Percentiles rank a stretch among this genome's conserved stretches.
Conservation (phyloP, 1,140 invertebrate species). For the Macrocentrus cingulum region DNA sequence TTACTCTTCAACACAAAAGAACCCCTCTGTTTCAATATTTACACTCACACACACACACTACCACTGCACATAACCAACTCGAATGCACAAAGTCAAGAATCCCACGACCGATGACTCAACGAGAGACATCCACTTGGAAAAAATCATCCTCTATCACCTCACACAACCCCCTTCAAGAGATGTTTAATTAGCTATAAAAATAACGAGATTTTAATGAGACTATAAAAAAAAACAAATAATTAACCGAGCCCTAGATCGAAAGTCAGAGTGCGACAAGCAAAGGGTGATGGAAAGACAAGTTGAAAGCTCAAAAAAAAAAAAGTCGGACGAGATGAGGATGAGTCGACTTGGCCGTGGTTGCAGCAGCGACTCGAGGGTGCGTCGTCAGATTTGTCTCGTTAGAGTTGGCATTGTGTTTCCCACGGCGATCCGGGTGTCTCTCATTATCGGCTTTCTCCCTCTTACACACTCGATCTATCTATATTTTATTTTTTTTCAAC, state of each 20-base stretch:
- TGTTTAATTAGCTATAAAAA: slow-evolving; percentile 57
- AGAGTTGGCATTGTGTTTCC: slow-evolving; percentile 56
- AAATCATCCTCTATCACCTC: slow-evolving; percentile 24
- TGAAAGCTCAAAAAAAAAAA: slow-evolving; percentile 3
- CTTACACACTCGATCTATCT: too few relatives aligned
- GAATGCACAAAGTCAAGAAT: too few relatives aligned
- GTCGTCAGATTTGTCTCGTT: slow-evolving; percentile 59
- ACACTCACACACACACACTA: too few relatives aligned
- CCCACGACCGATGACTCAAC: too few relatives aligned
- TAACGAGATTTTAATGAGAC: slow-evolving; percentile 52
- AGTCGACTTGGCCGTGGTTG: neutral
- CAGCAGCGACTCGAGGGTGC: slow-evolving; percentile 35
- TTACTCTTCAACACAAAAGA: too few relatives aligned
- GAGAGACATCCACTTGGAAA: slow-evolving; percentile 56
- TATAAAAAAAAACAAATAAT: slow-evolving; percentile 3
- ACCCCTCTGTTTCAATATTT: too few relatives aligned
- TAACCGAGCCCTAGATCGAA: neutral
- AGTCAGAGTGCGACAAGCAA: neutral
- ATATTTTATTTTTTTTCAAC: slow-evolving; percentile 16
- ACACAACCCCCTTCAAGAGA: neutral
- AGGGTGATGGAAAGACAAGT: neutral
- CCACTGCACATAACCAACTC: too few relatives aligned
- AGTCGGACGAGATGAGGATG: neutral
- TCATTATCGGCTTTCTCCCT: slow-evolving; percentile 33
- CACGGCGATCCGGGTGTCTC: slow-evolving; percentile 42